phyloP scores from a whole-genome alignment of 2,888 invertebrate genomes.

The Ligdia adustata region DNA sequence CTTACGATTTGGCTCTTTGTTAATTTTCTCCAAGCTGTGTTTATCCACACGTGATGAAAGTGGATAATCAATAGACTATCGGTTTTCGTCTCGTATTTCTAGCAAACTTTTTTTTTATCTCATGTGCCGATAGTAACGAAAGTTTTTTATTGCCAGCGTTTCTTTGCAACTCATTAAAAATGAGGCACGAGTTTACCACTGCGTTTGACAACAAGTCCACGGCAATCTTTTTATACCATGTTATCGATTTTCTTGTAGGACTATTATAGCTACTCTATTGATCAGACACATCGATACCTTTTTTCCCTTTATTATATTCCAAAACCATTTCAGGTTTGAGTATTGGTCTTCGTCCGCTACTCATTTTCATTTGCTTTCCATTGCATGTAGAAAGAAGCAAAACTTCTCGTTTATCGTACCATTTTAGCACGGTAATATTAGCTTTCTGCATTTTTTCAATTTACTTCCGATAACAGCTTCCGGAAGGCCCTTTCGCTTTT shows the following conservation, averaged over 20 bases:
- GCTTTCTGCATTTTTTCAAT: constrained; percentile 27
- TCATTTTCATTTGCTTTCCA: constrained; percentile 16
- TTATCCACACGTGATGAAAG: background rate
- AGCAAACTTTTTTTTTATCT: background rate
- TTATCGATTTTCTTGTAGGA: background rate
- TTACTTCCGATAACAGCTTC: constrained; percentile 27
- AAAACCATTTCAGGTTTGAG: no score
- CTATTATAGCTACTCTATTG: background rate
- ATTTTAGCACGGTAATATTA: constrained; percentile 12
- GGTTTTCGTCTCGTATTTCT: background rate
- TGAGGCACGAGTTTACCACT: background rate
- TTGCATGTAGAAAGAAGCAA: constrained; percentile 26
- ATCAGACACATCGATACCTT: background rate
- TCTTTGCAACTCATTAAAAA: background rate
- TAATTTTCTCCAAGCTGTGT: background rate
- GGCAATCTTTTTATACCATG: constrained; percentile 1
- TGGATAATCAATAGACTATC: background rate
- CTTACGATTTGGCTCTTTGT: no score
- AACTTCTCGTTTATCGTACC: background rate
- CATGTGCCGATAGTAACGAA: background rate
- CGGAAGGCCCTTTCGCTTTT: constrained; percentile 29
- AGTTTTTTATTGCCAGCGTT: background rate
- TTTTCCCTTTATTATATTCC: no score
- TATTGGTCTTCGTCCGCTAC: no score
- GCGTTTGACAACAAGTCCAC: background rate